These are phyloP conservation scores for Rhodeus uyekii DNA, from an alignment of 2,797 vertebrate species.

Conservation along the genomic window DNA sequence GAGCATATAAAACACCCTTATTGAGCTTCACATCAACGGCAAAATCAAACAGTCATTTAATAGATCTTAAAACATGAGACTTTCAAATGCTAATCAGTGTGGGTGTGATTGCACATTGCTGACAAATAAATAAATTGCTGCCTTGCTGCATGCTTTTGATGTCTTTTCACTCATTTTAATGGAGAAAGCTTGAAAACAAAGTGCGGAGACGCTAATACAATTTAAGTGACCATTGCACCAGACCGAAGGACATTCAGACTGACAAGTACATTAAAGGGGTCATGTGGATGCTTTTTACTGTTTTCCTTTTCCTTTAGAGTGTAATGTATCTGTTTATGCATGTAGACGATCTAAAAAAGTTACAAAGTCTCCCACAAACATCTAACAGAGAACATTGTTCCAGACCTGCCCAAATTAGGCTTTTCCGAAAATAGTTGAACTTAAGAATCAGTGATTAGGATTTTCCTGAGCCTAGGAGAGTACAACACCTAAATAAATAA, in stretches of 20 bases:
- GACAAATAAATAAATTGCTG: constrained; percentile 44
- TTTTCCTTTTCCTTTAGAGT: neutral
- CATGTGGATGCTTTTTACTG: neutral
- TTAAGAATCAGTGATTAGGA: neutral
- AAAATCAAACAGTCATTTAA: constrained; percentile 32
- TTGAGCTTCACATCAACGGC: neutral
- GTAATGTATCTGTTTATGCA: neutral
- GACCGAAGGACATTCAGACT: neutral
- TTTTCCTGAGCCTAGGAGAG: too few species aligned
- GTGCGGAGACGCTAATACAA: neutral
- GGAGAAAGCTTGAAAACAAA: constrained; percentile 6
- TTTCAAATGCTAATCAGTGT: constrained; percentile 41
- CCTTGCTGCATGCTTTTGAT: constrained; percentile 9
- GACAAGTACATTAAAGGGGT: neutral
- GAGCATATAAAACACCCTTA: constrained; percentile 16
- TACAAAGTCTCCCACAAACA: neutral
- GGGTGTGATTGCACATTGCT: constrained; percentile 41
- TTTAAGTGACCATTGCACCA: neutral
- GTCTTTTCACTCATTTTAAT: constrained; percentile 27
- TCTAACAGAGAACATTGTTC: neutral
- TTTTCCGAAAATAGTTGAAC: neutral
- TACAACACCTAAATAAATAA: neutral
- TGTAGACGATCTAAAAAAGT: neutral
- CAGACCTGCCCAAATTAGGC: neutral
- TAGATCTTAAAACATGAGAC: constrained; percentile 32